Conservation (phyloP, 1,140 invertebrate genomes). For the Forficula auricularia region DNA sequence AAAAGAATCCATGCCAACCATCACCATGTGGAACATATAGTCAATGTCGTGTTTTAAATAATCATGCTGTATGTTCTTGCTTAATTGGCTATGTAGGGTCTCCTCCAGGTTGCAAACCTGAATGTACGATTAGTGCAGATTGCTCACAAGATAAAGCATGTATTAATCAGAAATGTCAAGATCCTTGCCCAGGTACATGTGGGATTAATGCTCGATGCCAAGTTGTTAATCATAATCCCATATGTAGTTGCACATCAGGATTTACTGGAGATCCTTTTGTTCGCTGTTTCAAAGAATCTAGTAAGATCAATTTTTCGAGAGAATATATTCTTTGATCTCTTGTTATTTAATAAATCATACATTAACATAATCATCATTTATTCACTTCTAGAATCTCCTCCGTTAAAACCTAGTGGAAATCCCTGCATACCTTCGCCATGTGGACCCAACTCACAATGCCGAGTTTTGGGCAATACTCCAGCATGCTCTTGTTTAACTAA, state of each 20-base stretch:
- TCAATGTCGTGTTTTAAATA: slow-evolving; percentile 38
- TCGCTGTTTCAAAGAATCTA: slow-evolving; percentile 36
- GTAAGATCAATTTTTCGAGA: slow-evolving; percentile 27
- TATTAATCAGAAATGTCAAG: slow-evolving; percentile 38
- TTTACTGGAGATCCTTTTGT: slow-evolving; percentile 48
- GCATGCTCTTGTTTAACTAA: slow-evolving; percentile 53
- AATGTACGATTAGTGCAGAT: slow-evolving; percentile 46
- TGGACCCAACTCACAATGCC: slow-evolving; percentile 62
- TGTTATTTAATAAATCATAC: too few relatives aligned
- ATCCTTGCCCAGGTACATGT: slow-evolving; percentile 49
- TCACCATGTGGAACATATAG: slow-evolving; percentile 35
- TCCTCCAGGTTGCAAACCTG: slow-evolving; percentile 44
- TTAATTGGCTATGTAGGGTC: slow-evolving; percentile 38
- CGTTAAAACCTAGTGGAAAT: slow-evolving; percentile 27
- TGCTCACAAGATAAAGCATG: slow-evolving; percentile 45
- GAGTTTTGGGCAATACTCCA: slow-evolving; percentile 43
- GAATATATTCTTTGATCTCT: too few relatives aligned
- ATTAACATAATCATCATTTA: too few relatives aligned
- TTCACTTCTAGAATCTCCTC: slow-evolving; percentile 26
- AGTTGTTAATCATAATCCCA: slow-evolving; percentile 51
- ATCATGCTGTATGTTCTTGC: slow-evolving; percentile 45
- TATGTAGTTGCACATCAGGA: slow-evolving; percentile 43
- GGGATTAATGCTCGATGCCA: slow-evolving; percentile 47
- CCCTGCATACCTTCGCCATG: slow-evolving; percentile 62
- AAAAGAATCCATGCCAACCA: slow-evolving; percentile 34